Conservation (phyloP, 2,113 vertebrate species). For the Microtus oregoni region DNA sequence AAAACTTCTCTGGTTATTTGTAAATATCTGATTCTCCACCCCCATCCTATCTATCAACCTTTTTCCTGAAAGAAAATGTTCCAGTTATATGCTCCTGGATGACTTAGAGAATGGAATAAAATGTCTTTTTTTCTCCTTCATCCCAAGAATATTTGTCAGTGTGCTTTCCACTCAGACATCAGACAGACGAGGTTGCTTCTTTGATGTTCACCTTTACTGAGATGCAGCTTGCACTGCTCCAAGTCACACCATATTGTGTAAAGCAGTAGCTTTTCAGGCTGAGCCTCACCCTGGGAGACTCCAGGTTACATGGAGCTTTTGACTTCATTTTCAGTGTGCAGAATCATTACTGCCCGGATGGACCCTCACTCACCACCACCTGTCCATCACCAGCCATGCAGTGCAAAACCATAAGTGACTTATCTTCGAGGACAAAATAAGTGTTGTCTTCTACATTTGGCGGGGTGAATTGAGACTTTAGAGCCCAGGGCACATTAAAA, state of each 20-base stretch:
- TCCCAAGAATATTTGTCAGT: background rate
- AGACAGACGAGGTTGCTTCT: background rate
- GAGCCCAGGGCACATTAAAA: background rate
- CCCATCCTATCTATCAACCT: background rate
- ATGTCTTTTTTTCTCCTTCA: constrained; percentile 23
- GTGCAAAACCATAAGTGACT: no score
- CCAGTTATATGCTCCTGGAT: background rate
- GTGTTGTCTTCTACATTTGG: no score
- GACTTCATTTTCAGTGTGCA: background rate
- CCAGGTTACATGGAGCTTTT: background rate
- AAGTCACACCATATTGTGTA: background rate
- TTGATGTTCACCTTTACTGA: background rate
- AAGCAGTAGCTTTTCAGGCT: background rate
- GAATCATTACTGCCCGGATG: background rate
- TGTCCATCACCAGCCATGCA: background rate
- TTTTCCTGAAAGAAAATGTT: constrained; percentile 46
- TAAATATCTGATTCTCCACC: background rate
- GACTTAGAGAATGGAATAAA: constrained; percentile 24
- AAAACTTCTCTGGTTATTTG: background rate
- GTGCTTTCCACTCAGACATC: background rate
- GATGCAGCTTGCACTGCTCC: background rate
- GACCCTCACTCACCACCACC: background rate
- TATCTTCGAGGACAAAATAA: no score
- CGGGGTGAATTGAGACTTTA: background rate
- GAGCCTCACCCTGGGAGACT: background rate